Evolutionary conservation across 2,888 invertebrate species (phyloP).

Genomic region (Sycophila texana): DNA sequence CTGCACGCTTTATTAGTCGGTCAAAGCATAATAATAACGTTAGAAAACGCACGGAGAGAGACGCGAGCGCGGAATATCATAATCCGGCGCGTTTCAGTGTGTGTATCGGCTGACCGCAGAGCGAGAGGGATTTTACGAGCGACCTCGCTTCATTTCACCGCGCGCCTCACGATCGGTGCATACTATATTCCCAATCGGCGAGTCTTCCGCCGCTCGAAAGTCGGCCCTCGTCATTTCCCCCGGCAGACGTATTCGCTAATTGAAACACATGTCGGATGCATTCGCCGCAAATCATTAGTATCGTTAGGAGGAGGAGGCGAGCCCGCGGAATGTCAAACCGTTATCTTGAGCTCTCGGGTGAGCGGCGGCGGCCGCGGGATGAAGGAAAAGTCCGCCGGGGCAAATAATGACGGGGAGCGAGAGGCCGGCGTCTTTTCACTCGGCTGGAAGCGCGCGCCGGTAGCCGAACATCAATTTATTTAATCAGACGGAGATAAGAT

Average conservation of each 20-base stretch:
- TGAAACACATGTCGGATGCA: slow-evolving; percentile 38
- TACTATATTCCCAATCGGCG: too few species aligned
- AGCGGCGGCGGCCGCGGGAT: not conserved
- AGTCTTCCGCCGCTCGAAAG: slow-evolving; percentile 2
- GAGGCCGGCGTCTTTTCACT: slow-evolving; percentile 11
- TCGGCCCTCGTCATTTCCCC: slow-evolving; percentile 24
- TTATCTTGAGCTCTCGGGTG: slow-evolving; percentile 38
- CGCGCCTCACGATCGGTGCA: not conserved
- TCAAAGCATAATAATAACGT: too few species aligned
- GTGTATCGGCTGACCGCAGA: too few species aligned
- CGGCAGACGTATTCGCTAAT: slow-evolving; percentile 29
- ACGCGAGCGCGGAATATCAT: too few species aligned
- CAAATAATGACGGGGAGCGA: slow-evolving; percentile 17
- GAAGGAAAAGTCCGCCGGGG: slow-evolving; percentile 16
- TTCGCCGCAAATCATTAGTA: slow-evolving; percentile 39
- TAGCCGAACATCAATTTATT: slow-evolving; percentile 47
- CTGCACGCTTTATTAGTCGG: too few species aligned
- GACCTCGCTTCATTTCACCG: too few species aligned
- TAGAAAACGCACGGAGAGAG: too few species aligned
- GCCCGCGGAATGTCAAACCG: slow-evolving; percentile 49
- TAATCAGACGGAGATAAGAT: slow-evolving; percentile 45
- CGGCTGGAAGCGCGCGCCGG: not conserved
- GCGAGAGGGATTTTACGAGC: too few species aligned
- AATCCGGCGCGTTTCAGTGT: too few species aligned
- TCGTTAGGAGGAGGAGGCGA: slow-evolving; percentile 21